These are phyloP conservation scores for Teleiodes luculella DNA, from an alignment of 2,888 invertebrate species.

Conservation along the genomic window DNA sequence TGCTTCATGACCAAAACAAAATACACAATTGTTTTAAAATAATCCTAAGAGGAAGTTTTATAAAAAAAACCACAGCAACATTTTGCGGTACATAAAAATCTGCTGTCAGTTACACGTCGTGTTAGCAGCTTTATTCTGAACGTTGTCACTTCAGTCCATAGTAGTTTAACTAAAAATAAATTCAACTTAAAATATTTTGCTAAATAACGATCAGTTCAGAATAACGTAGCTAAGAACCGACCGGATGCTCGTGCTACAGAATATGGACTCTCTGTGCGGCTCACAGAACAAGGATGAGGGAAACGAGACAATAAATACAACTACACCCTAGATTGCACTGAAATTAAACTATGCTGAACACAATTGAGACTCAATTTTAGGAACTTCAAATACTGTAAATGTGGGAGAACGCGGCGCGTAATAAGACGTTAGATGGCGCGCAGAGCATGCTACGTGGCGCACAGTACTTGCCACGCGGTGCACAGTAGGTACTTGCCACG, in stretches of 20 bases:
- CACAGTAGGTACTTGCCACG: too few species aligned
- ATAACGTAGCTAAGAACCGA: conserved; percentile 47
- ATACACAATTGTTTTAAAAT: conserved; percentile 41
- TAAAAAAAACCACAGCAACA: conserved; percentile 64
- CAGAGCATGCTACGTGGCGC: too few species aligned
- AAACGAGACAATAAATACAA: conserved; percentile 20
- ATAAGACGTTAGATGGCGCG: too few species aligned
- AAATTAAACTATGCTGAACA: conserved; percentile 9
- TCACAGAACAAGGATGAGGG: conserved; percentile 8
- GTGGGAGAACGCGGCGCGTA: neutral
- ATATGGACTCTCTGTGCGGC: conserved; percentile 1
- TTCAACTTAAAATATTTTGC: conserved; percentile 60
- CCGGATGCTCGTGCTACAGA: conserved; percentile 42
- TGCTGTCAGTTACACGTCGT: conserved; percentile 51
- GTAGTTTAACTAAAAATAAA: conserved; percentile 53
- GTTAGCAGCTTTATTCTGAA: conserved; percentile 52
- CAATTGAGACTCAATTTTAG: conserved; percentile 12
- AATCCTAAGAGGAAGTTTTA: conserved; percentile 41
- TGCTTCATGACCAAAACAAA: conserved; percentile 69
- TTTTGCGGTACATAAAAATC: conserved; percentile 61
- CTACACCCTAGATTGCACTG: conserved; percentile 3
- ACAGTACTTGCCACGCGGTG: too few species aligned
- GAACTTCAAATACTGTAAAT: conserved; percentile 8
- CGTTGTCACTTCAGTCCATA: conserved; percentile 54
- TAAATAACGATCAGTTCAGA: conserved; percentile 45